Evolutionary conservation across 2,797 vertebrate species (phyloP), one percentile per base, ranked within the genome.

Genomic region (Acanthis flammea): DNA sequence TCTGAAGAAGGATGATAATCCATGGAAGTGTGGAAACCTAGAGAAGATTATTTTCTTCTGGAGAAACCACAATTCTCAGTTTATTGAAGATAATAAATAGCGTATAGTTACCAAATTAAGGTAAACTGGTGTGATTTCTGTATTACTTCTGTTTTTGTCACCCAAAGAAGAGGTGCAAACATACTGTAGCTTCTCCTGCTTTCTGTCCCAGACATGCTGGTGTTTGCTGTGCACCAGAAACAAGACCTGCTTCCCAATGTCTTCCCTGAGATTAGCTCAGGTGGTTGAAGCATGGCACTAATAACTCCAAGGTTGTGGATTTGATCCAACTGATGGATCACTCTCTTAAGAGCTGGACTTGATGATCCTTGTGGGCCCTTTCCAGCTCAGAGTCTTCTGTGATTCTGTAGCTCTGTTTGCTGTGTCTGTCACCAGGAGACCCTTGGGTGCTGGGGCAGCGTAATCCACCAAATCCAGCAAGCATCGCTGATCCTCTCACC

Each of bases 371-470:
- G 48, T 21, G 9, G 16, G 24, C 18, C 21, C 47, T 21, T 68
- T 68, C 48, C 73, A 61, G 30, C 41, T 39, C 19, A 39, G 72
- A 68, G 25, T 37, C 12, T n/a, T 60, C n/a, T 30, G 24, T 53
- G 55, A 25, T 54, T 39, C 63, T 25, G 21, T 18, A 12, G 7
- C 28, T 24, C 33, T 51, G 53, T 22, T n/a, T 54, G 19, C 48
- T 0, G 0, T 47, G 39, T 54, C 66, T 51, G n/a, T 80, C 90
- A 60, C 48, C 86, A 76, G 73, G 60, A 92, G 66, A 68, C 37
- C 19, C 33, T 11, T 0, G 0, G 41, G 16, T 58, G 30, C 55
- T 1, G 15, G 63, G 85, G 66, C 23, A 42, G 67, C 9, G n/a
- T n/a, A n/a, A n/a, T n/a, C n/a, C n/a, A n/a, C n/a, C n/a, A n/a